A percentile compares a stretch with the other conserved stretches of the same genome.
Conservation (phyloP, 1,140 invertebrate genomes). For the Hydropsyche tenuis region DNA sequence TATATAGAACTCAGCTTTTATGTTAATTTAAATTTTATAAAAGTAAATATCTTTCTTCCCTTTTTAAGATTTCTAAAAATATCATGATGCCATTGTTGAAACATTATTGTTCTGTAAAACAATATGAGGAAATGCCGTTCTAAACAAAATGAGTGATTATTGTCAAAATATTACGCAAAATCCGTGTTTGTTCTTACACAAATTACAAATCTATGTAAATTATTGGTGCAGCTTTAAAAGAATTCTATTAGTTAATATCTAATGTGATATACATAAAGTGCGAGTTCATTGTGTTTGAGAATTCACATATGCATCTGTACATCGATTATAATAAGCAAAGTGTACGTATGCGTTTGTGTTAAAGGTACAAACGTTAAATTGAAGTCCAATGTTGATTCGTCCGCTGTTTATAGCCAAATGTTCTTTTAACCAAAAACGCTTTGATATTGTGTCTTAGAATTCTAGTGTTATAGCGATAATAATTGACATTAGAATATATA, state of each 20-base stretch:
- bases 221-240: slow-evolving; percentile 1
- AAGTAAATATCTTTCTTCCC: too few relatives aligned
- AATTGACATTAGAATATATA: slow-evolving; percentile 13
- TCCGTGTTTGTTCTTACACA: too few relatives aligned
- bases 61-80: too few relatives aligned
- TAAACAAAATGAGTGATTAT: too few relatives aligned
- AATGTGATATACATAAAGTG: slow-evolving; percentile 24
- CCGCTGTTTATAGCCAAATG: slow-evolving; percentile 38
- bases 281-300: neutral
- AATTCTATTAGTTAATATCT: slow-evolving; percentile 3
- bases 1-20: too few relatives aligned
- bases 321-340: neutral
- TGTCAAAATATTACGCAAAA: too few relatives aligned
- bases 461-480: slow-evolving; percentile 26
- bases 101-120: too few relatives aligned
- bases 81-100: too few relatives aligned
- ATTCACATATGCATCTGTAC: too few relatives aligned
- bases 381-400: slow-evolving; percentile 32
- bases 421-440: slow-evolving; percentile 29
- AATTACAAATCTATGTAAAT: too few relatives aligned
- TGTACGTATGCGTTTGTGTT: neutral
- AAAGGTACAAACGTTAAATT: neutral
- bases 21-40: too few relatives aligned
- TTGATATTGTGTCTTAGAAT: slow-evolving; percentile 40
- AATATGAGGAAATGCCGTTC: too few relatives aligned